These are phyloP conservation scores for Chaenodraco wilsoni DNA, from an alignment of 2,797 vertebrate species.

Conservation along the genomic window DNA sequence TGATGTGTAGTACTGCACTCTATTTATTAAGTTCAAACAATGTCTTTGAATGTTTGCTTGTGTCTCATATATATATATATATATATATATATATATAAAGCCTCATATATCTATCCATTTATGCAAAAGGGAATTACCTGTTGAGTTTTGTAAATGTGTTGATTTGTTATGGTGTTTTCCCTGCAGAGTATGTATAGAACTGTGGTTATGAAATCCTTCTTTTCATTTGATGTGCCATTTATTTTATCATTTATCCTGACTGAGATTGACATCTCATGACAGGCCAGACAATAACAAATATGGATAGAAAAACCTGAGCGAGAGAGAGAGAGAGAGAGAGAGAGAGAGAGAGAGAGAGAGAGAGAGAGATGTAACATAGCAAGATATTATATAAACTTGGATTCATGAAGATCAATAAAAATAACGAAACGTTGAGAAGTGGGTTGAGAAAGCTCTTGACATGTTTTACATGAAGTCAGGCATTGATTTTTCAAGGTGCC, in stretches of 20 bases:
- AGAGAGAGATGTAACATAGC: not conserved
- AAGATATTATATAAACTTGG: constrained; percentile 15
- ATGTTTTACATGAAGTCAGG: constrained; percentile 10
- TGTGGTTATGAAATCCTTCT: not conserved
- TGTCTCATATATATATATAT: not conserved
- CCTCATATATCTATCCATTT: constrained; percentile 1
- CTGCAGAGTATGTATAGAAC: not conserved
- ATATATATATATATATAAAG: too few species aligned
- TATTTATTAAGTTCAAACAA: constrained; percentile 42
- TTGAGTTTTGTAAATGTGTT: constrained; percentile 4
- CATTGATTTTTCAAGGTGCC: constrained; percentile 18
- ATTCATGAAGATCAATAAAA: constrained; percentile 33
- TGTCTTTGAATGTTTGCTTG: constrained; percentile 6
- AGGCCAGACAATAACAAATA: not conserved
- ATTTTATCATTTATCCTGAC: not conserved
- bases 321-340: too few species aligned
- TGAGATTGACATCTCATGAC: not conserved
- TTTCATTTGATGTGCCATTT: constrained; percentile 7
- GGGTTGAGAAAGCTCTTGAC: constrained; percentile 1
- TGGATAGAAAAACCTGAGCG: too few species aligned
- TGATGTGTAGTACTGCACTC: constrained; percentile 22
- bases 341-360: not conserved
- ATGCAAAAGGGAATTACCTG: not conserved
- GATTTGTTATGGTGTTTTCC: not conserved
- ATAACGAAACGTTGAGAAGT: constrained; percentile 7